These are phyloP conservation scores for Pseudobourletiella spinata DNA, from an alignment of 1,140 invertebrate genomes.

Conservation along the genomic window DNA sequence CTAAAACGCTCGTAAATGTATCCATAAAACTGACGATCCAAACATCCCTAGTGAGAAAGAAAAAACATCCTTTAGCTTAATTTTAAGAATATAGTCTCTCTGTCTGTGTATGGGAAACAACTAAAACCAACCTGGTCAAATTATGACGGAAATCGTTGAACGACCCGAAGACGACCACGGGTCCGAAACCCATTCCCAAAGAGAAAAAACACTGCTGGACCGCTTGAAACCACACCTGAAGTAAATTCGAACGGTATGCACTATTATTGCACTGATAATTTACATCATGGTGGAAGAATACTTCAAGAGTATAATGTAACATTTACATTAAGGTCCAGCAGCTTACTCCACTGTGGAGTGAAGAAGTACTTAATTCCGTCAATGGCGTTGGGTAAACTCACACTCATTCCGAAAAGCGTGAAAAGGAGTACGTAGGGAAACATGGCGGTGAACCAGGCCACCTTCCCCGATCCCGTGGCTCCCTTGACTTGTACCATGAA, in stretches of 20 bases:
- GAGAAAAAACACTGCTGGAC: slow-evolving; percentile 11
- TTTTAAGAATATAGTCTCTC: background rate
- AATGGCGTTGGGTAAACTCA: slow-evolving; percentile 42
- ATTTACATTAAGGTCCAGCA: slow-evolving; percentile 53
- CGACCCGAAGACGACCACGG: slow-evolving; percentile 10
- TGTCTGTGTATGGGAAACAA: too few species aligned
- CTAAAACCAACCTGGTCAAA: background rate
- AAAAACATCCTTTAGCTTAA: background rate
- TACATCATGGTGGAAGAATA: background rate
- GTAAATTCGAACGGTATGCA: background rate
- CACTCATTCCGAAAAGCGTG: slow-evolving; percentile 44
- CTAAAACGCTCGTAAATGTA: slow-evolving; percentile 33
- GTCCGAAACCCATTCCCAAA: background rate
- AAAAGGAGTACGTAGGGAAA: slow-evolving; percentile 48
- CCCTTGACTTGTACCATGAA: slow-evolving; percentile 69
- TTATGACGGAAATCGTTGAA: slow-evolving; percentile 6
- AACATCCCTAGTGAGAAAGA: slow-evolving; percentile 39
- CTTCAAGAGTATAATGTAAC: background rate
- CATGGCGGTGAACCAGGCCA: slow-evolving; percentile 38
- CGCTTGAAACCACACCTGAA: slow-evolving; percentile 12
- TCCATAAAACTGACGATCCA: slow-evolving; percentile 42
- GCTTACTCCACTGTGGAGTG: slow-evolving; percentile 56
- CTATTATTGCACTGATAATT: background rate
- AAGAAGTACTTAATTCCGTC: slow-evolving; percentile 58
- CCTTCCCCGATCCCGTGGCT: slow-evolving; percentile 65